Evolutionary conservation across 2,113 vertebrate species (phyloP).

Genomic region (Kobus ellipsiprymnus): DNA sequence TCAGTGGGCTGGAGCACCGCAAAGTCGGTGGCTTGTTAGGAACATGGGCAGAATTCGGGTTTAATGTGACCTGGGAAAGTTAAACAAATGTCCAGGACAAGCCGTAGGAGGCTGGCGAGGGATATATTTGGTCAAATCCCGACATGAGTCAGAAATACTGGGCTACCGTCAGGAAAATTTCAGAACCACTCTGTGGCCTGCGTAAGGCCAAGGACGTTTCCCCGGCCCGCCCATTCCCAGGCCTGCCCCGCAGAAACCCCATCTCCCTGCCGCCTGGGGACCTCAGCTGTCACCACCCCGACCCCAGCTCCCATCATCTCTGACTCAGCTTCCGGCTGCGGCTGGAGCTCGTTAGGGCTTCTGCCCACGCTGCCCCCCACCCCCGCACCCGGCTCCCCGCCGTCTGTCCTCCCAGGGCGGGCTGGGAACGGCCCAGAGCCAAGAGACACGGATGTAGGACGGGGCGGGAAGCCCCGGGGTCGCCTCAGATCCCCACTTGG

Average conservation of each 20-base stretch:
- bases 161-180: no score
- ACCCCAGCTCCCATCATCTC: not conserved
- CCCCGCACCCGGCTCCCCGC: not conserved
- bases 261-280: not conserved
- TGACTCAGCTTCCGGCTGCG: not conserved
- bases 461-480: not conserved
- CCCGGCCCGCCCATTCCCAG: not conserved
- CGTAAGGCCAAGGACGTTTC: not conserved
- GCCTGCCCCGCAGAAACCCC: not conserved
- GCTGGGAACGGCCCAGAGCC: slow-evolving; percentile 33
- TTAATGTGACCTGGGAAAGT: not conserved
- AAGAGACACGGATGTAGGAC: not conserved
- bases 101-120: not conserved
- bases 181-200: not conserved
- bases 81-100: not conserved
- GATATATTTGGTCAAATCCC: not conserved
- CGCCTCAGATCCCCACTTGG: slow-evolving; percentile 7
- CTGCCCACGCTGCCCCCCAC: not conserved
- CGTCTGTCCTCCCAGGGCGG: not conserved
- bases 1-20: not conserved
- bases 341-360: not conserved
- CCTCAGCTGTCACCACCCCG: not conserved
- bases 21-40: not conserved
- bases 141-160: not conserved
- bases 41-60: not conserved